Evolutionary conservation across 2,113 vertebrate genomes (phyloP).

Genomic region (Calidris pugnax): DNA sequence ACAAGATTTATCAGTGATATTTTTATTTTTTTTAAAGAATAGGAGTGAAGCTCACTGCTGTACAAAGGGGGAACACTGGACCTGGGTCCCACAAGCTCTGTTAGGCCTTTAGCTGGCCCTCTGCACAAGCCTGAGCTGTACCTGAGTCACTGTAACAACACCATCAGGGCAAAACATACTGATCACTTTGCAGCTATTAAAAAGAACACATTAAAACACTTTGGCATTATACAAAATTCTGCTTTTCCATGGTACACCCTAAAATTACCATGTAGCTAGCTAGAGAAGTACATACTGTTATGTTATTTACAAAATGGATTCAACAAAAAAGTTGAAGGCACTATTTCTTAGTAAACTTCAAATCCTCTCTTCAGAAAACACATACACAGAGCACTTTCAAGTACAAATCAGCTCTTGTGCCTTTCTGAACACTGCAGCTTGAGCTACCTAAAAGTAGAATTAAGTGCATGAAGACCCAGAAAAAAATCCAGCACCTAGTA

Average conservation of each 20-base stretch:
- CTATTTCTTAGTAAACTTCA: background rate
- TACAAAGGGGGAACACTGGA: background rate
- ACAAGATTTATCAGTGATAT: background rate
- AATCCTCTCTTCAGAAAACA: background rate
- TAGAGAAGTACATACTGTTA: background rate
- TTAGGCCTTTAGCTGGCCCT: background rate
- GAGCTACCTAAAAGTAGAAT: background rate
- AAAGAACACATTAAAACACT: background rate
- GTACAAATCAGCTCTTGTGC: background rate
- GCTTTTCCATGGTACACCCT: background rate
- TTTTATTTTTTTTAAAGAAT: background rate
- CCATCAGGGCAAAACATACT: background rate
- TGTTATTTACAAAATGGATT: background rate
- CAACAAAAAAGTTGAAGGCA: background rate
- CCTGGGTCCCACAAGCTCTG: background rate
- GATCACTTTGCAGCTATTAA: background rate
- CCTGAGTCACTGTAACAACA: background rate
- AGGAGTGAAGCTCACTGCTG: background rate
- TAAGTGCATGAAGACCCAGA: background rate
- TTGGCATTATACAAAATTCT: background rate
- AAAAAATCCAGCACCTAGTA: background rate
- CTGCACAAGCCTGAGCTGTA: background rate
- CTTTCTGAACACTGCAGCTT: background rate
- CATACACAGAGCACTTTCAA: background rate
- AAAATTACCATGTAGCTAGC: background rate